Conservation (phyloP, 2,113 vertebrate genomes). For the Calidris pygmaea region DNA sequence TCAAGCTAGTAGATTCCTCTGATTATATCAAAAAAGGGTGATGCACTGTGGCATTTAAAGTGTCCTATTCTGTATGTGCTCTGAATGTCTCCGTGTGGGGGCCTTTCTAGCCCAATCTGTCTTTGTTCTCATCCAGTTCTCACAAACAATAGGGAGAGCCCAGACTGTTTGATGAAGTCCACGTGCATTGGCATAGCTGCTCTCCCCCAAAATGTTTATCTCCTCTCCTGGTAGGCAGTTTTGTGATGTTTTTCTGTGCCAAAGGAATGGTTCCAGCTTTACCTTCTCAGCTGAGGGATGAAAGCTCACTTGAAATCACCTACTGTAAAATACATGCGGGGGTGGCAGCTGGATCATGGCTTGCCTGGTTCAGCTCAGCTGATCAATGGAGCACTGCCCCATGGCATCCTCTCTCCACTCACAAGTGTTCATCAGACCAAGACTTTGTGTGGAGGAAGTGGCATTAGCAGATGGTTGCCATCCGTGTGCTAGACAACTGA, state of each 20-base stretch:
- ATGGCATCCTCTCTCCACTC: neutral
- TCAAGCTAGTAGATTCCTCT: neutral
- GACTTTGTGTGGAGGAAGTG: neutral
- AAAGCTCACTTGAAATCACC: neutral
- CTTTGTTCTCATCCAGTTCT: constrained; percentile 53
- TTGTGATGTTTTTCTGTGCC: neutral
- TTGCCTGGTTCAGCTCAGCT: neutral
- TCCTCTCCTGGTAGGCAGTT: neutral
- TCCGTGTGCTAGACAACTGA: neutral
- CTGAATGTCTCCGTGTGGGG: constrained; percentile 33
- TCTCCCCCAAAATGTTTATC: neutral
- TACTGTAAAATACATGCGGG: neutral
- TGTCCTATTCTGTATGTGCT: neutral
- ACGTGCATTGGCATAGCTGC: neutral
- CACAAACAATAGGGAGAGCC: constrained; percentile 48
- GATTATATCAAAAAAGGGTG: neutral
- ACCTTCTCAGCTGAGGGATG: neutral
- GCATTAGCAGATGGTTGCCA: neutral
- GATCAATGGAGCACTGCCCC: neutral
- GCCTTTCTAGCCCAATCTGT: constrained; percentile 61
- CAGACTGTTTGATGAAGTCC: constrained; percentile 34
- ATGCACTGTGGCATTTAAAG: neutral
- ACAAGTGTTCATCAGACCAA: neutral
- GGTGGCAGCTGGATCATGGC: neutral
- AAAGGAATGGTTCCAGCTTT: neutral